A percentile compares a stretch with the other conserved stretches of the same genome.
Conservation (phyloP, 1,140 invertebrate genomes). For the Polyergus mexicanus region DNA sequence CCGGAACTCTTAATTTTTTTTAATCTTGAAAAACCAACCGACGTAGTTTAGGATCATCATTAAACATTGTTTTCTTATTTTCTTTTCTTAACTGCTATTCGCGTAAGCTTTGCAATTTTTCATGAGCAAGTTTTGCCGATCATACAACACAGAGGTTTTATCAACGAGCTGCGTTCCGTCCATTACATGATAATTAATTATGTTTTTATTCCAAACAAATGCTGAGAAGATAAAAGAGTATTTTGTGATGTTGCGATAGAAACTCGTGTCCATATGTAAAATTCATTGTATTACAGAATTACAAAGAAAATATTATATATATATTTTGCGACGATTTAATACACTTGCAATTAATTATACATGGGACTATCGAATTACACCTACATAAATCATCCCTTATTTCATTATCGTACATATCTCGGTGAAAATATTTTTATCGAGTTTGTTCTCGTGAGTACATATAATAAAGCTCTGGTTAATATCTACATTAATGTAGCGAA, state of each 20-base stretch:
- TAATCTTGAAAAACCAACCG: constrained; percentile 43
- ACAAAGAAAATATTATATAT: background rate
- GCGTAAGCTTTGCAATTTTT: constrained; percentile 35
- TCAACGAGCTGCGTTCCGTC: constrained; percentile 20
- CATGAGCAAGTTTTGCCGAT: background rate
- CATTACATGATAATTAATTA: constrained; percentile 41
- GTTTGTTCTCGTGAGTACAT: background rate
- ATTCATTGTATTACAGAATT: constrained; percentile 1
- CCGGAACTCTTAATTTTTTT: constrained; percentile 40
- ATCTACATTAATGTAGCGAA: background rate
- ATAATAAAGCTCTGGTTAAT: background rate
- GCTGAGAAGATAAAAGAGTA: background rate
- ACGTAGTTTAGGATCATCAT: constrained; percentile 7
- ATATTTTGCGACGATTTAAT: background rate
- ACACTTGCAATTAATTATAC: background rate
- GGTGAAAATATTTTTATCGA: background rate
- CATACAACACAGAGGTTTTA: constrained; percentile 3
- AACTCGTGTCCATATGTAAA: background rate
- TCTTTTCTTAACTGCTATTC: background rate
- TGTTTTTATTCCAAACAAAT: background rate
- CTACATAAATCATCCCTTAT: background rate
- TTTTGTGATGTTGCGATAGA: background rate
- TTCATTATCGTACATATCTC: background rate
- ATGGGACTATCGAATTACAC: background rate
- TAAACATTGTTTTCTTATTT: constrained; percentile 53